Evolutionary conservation across 1,140 invertebrate species (phyloP).

Genomic region (Mesaphorura yosii): DNA sequence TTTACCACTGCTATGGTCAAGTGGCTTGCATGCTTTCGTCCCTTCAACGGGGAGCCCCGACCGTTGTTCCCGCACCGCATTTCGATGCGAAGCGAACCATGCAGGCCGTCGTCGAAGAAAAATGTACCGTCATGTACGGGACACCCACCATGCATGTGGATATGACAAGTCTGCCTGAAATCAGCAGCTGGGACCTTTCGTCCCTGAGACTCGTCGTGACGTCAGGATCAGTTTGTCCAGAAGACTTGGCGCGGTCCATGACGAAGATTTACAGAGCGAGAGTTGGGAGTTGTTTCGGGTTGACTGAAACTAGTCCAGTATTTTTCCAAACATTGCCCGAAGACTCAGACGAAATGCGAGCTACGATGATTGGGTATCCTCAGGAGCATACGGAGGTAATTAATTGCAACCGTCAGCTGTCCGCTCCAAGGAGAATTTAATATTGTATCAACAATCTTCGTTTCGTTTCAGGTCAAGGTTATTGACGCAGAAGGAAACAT

Average conservation of each 20-base stretch:
- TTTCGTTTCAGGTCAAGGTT: conserved; percentile 27
- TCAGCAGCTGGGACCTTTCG: conserved; percentile 36
- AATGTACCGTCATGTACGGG: conserved; percentile 70
- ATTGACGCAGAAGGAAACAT: conserved; percentile 23
- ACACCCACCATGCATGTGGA: conserved; percentile 96
- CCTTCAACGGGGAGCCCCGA: conserved; percentile 51
- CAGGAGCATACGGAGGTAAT: conserved; percentile 4
- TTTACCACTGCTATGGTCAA: conserved; percentile 85
- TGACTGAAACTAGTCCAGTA: conserved; percentile 6
- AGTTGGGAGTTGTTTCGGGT: not conserved
- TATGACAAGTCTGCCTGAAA: conserved; percentile 44
- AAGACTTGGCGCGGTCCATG: conserved; percentile 13
- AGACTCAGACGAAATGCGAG: conserved; percentile 7
- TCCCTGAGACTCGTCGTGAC: conserved; percentile 32
- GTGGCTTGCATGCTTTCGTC: conserved; percentile 52
- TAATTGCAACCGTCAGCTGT: conserved; percentile 12
- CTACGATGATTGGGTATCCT: conserved; percentile 10
- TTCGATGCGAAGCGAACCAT: conserved; percentile 58
- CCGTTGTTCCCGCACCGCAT: conserved; percentile 54
- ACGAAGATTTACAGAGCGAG: conserved; percentile 4
- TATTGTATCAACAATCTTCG: conserved; percentile 1
- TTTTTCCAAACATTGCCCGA: conserved; percentile 7
- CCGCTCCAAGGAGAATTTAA: conserved; percentile 17
- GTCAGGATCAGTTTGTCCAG: conserved; percentile 12
- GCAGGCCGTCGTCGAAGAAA: conserved; percentile 54